Conservation (phyloP, 2,888 invertebrate species). For the Acronicta leporina region DNA sequence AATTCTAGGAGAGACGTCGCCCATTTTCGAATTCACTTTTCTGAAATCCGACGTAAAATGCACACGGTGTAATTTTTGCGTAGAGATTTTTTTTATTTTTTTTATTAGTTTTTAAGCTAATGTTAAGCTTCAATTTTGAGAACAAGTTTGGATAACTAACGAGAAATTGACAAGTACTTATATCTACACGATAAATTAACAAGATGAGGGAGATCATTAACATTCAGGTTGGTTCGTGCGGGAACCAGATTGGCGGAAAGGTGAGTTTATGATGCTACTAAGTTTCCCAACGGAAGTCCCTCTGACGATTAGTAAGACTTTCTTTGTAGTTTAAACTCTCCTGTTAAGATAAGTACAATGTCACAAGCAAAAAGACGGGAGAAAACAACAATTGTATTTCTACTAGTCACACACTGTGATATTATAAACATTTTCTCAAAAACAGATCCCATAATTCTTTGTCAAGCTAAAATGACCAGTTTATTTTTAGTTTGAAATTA, state of each 20-base stretch:
- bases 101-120: conserved; percentile 84
- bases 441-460: no score
- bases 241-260: conserved; percentile 87
- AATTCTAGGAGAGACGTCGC: conserved; percentile 31
- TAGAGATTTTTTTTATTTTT: conserved; percentile 67
- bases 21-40: conserved; percentile 62
- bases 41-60: conserved; percentile 80
- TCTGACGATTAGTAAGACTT: no score
- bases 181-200: conserved; percentile 68
- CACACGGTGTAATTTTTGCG: conserved; percentile 70
- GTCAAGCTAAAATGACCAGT: no score
- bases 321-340: no score
- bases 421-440: no score
- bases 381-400: no score
- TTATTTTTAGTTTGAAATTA: no score
- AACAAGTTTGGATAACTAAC: conserved; percentile 67
- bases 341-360: no score
- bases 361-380: no score
- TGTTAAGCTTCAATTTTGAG: conserved; percentile 78
- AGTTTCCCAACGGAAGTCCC: background rate
- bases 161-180: conserved; percentile 79
- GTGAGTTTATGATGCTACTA: conserved; percentile 72
- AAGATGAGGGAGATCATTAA: conserved; percentile 94
- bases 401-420: no score
- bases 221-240: conserved; percentile 93